These are phyloP conservation scores for Vidua macroura DNA, from an alignment of 2,113 vertebrate genomes.

Conservation along the genomic window DNA sequence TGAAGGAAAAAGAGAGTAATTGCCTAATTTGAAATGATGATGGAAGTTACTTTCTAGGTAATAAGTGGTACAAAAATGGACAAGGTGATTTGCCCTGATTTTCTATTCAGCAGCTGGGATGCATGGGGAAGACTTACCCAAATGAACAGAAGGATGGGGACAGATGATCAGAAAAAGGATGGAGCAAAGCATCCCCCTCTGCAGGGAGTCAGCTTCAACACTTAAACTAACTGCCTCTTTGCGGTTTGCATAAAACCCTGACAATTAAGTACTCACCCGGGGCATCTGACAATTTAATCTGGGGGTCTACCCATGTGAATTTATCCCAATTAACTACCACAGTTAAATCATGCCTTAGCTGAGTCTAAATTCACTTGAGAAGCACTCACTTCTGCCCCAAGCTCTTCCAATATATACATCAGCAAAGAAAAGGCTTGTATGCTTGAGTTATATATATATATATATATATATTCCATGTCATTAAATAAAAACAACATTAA, in stretches of 20 bases:
- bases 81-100: neutral
- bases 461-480: neutral
- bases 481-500: constrained; percentile 8
- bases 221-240: neutral
- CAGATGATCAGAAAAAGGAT: neutral
- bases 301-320: neutral
- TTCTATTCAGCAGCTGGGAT: neutral
- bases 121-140: neutral
- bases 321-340: neutral
- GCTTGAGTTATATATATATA: neutral
- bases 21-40: neutral
- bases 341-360: neutral
- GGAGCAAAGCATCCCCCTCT: neutral
- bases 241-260: neutral
- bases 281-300: neutral
- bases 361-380: neutral
- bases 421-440: neutral
- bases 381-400: neutral
- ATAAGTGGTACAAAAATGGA: neutral
- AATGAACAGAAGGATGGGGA: neutral
- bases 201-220: neutral
- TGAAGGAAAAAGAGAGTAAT: neutral
- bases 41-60: neutral
- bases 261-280: neutral
- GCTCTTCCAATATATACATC: neutral